Base-by-base conservation (phyloP, 2,113 vertebrate genomes). In the Leuciscus idus region DNA sequence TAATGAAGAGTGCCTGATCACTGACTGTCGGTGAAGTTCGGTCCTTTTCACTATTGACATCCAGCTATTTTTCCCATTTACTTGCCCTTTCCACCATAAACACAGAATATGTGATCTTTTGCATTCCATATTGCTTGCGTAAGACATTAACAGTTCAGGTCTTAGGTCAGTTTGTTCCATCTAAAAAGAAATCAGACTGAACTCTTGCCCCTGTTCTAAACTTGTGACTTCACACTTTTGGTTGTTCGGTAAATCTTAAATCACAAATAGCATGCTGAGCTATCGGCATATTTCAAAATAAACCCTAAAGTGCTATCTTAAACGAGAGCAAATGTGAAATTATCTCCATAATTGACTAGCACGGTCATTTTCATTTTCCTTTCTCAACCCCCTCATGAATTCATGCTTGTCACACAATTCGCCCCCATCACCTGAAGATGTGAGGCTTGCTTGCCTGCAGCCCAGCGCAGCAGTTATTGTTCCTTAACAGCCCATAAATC, bases 1-100 rank as follows among this genome's bases (percentile, higher is more conserved):
- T 92, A 95, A 95, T 93, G 92, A 93, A 95, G 91, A 93, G 89
- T 95, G 94, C 96, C 93, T 96, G 95, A 96, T 95, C 96, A 93
- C 95, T 97, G 95, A 95, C 94, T 95, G 93, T 96, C 94, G 94
- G 81, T 83, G 85, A 57, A 68, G 36, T 55, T 79, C 43, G 55
- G 76, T 83, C n/a, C 64, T 85, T 90, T 84, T 84, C 75, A 68
- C 86, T 88, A 86, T 90, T 88, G 72, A 87, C 77, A 3, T 28
- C 43, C 21, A 21, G 17, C 15, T 19, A 9, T 61, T 83, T 87
- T n/a, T 10, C 30, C 66, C 73, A 50, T 57, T 74, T 83, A 73
- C 74, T 85, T 57, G 17, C 61, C 46, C 80, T 77, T 81, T 74
- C 26, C 36, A 48, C 1, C 21, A 57, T 26, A n/a, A 15, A 28